Evolutionary conservation across 2,888 invertebrate species (phyloP), one percentile per base, ranked within the genome.

Genomic region (Timandra comae): DNA sequence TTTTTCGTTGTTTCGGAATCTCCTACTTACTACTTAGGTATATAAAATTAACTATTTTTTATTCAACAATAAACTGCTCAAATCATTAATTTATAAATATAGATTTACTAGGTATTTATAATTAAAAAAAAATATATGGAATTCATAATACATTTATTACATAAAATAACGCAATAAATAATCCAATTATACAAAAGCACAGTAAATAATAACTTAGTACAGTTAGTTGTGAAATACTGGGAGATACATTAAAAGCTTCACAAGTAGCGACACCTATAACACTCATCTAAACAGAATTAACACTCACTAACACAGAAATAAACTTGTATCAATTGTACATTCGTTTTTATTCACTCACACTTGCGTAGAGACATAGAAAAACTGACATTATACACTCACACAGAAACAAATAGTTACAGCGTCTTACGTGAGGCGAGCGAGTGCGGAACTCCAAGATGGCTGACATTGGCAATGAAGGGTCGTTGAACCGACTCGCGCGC

Each of bases 391-490:
- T 58, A 48, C 50, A 77, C 81, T 34, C 84, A 81, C 82, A 85
- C 84, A 56, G 50, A 50, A 58, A 59, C 58, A 52, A 53, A 61
- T 58, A 61, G 66, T 84, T 84, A 84, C 84, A 80, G 82, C 79
- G 75, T 84, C 84, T 84, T 84, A 84, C 84, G 84, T 84, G 81
- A 80, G 71, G 80, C 16, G 82, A 84, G 81, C 82, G 72, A 79
- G 68, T 76, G 82, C 84, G 84, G 84, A 82, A 84, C 81, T 79
- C 81, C n/a, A 82, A 84, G 78, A 82, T 84, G 84, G 84, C 85
- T 85, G 85, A 84, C 85, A 85, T 85, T 85, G 85, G 85, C 85
- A 85, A 81, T 85, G 85, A 81, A 47, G 55, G 77, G 75, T 81
- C 82, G 54, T 65, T 72, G 81, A 82, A 68, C 82, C 68, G 52